Evolutionary conservation across 2,797 vertebrate species (phyloP).

Genomic region (Gastrophryne carolinensis): DNA sequence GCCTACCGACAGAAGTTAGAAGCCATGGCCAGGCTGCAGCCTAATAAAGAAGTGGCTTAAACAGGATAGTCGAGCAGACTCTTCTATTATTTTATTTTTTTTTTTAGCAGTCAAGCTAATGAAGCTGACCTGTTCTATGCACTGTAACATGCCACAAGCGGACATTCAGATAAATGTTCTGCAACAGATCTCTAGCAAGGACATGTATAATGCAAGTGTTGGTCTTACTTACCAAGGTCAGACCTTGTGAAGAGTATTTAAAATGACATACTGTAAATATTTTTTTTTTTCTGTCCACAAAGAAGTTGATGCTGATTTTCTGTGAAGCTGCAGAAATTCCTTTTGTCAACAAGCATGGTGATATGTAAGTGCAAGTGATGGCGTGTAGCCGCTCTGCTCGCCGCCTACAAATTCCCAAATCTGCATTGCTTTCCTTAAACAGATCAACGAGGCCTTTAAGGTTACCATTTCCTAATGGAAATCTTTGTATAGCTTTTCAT

Average conservation of each 20-base stretch:
- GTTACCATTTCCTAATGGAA: constrained; percentile 70
- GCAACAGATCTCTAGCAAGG: constrained; percentile 61
- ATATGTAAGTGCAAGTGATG: background rate
- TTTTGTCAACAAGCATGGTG: constrained; percentile 31
- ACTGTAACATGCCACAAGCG: constrained; percentile 60
- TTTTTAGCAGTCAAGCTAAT: constrained; percentile 57
- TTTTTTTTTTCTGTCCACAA: constrained; percentile 70
- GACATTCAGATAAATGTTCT: constrained; percentile 60
- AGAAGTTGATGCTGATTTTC: constrained; percentile 75
- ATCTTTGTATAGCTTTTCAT: constrained; percentile 76
- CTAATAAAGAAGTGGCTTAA: constrained; percentile 80
- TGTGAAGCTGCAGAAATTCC: constrained; percentile 71
- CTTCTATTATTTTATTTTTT: constrained; percentile 57
- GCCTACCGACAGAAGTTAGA: constrained; percentile 83
- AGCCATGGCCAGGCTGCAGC: constrained; percentile 82
- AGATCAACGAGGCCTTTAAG: constrained; percentile 63
- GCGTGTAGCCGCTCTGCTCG: constrained; percentile 3
- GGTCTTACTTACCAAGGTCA: constrained; percentile 66
- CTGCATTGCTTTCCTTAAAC: constrained; percentile 64
- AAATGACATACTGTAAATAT: constrained; percentile 81
- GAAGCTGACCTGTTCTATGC: constrained; percentile 68
- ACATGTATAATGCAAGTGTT: constrained; percentile 67
- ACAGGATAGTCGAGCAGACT: constrained; percentile 54
- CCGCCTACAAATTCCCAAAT: constrained; percentile 66
- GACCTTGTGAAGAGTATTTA: constrained; percentile 77